Conservation (phyloP, 1,140 invertebrate genomes). For the Orius insidiosus region DNA sequence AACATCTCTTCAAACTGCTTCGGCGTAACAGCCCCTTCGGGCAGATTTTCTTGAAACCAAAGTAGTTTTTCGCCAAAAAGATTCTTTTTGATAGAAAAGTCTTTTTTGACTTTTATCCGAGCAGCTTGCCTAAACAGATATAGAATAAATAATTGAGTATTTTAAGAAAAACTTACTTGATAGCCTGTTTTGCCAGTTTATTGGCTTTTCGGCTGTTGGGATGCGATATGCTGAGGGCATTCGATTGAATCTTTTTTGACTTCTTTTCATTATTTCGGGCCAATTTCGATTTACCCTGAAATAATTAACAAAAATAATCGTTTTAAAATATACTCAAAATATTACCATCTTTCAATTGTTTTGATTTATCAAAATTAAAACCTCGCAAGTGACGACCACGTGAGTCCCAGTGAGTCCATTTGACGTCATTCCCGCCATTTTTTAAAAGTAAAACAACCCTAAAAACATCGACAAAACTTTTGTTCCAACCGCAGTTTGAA, state of each 20-base stretch:
- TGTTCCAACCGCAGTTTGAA: too few relatives aligned
- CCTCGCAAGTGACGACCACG: too few relatives aligned
- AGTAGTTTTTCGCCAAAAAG: conserved; percentile 21
- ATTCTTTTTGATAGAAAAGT: conserved; percentile 16
- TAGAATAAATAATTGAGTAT: background rate
- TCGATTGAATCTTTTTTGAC: background rate
- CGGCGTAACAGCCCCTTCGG: background rate
- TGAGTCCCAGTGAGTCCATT: too few relatives aligned
- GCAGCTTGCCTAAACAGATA: conserved; percentile 9
- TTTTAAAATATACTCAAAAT: too few relatives aligned
- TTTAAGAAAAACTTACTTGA: conserved; percentile 12
- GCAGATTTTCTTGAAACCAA: conserved; percentile 21
- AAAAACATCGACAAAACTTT: too few relatives aligned
- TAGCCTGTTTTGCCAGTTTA: conserved; percentile 16
- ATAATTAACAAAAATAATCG: background rate
- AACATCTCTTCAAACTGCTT: too few relatives aligned
- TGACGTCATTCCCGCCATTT: too few relatives aligned
- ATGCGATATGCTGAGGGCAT: conserved; percentile 15
- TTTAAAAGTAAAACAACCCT: too few relatives aligned
- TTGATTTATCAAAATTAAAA: too few relatives aligned
- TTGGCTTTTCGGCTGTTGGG: conserved; percentile 22
- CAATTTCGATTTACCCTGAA: conserved; percentile 9
- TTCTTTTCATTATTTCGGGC: background rate
- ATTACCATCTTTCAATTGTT: too few relatives aligned
- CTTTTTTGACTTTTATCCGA: conserved; percentile 18